Evolutionary conservation across 2,888 invertebrate species (phyloP).

Genomic region (Lycaena phlaeas): DNA sequence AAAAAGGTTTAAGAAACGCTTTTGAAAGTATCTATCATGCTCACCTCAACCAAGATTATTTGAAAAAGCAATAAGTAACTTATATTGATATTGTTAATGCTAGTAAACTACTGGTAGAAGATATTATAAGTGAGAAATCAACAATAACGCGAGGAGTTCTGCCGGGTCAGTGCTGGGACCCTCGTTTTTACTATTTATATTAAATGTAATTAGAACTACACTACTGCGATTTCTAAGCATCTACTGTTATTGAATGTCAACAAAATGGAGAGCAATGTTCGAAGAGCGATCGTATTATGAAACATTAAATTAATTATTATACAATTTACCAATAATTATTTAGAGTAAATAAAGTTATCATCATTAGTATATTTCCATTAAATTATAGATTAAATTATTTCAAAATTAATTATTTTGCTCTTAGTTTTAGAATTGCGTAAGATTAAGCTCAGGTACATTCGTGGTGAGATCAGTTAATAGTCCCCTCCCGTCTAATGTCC

Average conservation of each 20-base stretch:
- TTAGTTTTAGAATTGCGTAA: background rate
- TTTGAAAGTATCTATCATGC: background rate
- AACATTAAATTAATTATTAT: too few species aligned
- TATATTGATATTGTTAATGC: background rate
- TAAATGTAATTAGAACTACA: too few species aligned
- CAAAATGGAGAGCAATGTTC: too few species aligned
- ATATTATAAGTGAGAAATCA: too few species aligned
- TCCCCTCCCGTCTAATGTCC: background rate
- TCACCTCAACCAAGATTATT: background rate
- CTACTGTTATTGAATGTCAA: too few species aligned
- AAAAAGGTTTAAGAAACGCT: background rate
- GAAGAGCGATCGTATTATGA: too few species aligned
- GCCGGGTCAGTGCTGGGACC: too few species aligned
- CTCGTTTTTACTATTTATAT: too few species aligned
- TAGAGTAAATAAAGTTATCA: background rate
- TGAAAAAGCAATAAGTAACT: background rate
- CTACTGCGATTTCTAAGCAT: too few species aligned
- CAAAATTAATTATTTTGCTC: background rate
- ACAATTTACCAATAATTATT: background rate
- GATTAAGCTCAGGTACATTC: background rate
- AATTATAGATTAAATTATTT: background rate
- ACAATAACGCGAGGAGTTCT: too few species aligned
- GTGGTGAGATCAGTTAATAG: conserved; percentile 12
- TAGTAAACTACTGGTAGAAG: too few species aligned
- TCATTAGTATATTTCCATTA: too few species aligned